phyloP scores from a whole-genome alignment of 2,113 vertebrate genomes.

The Pelecanoides urinatrix region DNA sequence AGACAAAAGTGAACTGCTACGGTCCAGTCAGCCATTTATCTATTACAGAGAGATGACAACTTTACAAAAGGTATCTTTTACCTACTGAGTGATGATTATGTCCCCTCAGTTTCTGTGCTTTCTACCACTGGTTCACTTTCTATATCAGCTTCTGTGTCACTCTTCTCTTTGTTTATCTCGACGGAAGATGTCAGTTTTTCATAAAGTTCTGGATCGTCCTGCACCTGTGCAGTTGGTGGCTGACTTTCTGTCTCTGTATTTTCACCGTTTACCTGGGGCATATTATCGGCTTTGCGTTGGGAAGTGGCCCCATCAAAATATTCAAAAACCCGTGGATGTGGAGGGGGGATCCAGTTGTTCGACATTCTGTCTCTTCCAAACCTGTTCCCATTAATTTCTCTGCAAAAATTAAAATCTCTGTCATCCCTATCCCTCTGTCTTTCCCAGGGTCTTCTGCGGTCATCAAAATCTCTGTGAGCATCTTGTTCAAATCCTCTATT shows the following conservation, averaged over 20 bases:
- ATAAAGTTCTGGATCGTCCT: slow-evolving; percentile 80
- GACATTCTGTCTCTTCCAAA: slow-evolving; percentile 86
- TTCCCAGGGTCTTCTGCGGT: slow-evolving; percentile 94
- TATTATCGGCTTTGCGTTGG: slow-evolving; percentile 77
- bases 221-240: slow-evolving; percentile 72
- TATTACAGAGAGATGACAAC: slow-evolving; percentile 99
- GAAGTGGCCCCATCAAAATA: slow-evolving; percentile 80
- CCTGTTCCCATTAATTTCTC: slow-evolving; percentile 91
- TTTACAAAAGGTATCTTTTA: slow-evolving; percentile 99
- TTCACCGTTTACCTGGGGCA: slow-evolving; percentile 85
- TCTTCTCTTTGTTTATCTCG: slow-evolving; percentile 91
- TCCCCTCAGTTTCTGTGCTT: slow-evolving; percentile 99
- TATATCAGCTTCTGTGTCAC: slow-evolving; percentile 91
- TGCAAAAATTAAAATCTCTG: slow-evolving; percentile 94
- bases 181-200: slow-evolving; percentile 79
- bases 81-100: slow-evolving; percentile 99
- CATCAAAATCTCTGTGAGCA: slow-evolving; percentile 93
- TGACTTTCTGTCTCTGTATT: slow-evolving; percentile 82
- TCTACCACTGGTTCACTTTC: slow-evolving; percentile 98
- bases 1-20: slow-evolving; percentile 87
- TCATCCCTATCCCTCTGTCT: slow-evolving; percentile 94
- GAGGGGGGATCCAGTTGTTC: slow-evolving; percentile 83
- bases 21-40: slow-evolving; percentile 95
- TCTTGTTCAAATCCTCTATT: slow-evolving; percentile 89
- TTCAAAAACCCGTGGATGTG: slow-evolving; percentile 80